A percentile compares a stretch with the other conserved stretches of the same genome.
Conservation (phyloP, 2,888 invertebrate genomes). For the Alitta virens region DNA sequence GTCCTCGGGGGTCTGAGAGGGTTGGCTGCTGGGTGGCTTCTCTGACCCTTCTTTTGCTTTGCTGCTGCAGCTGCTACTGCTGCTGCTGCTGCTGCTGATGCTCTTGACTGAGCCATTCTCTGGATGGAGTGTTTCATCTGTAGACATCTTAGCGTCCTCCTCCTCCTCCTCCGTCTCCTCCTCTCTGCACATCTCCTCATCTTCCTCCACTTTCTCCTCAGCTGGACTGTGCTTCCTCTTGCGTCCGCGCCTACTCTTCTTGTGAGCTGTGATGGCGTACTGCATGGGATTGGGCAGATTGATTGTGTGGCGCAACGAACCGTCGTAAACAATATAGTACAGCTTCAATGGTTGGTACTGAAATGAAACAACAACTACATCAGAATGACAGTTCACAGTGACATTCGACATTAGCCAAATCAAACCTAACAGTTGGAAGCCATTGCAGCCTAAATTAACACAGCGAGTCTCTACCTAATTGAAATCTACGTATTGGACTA, state of each 20-base stretch:
- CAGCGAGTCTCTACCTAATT: too few species aligned
- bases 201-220: not conserved
- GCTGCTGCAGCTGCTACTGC: not conserved
- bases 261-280: not conserved
- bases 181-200: not conserved
- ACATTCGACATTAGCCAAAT: too few species aligned
- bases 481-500: too few species aligned
- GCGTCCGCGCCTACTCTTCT: not conserved
- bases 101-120: too few species aligned
- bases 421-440: too few species aligned
- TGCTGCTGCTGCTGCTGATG: too few species aligned
- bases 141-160: not conserved
- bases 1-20: too few species aligned
- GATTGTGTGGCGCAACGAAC: slow-evolving; percentile 3
- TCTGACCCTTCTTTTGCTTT: not conserved
- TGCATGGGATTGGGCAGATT: slow-evolving; percentile 3
- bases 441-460: too few species aligned
- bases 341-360: slow-evolving; percentile 12
- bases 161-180: not conserved
- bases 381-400: too few species aligned
- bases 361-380: not conserved
- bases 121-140: too few species aligned
- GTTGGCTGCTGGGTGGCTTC: not conserved
- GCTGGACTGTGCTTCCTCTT: slow-evolving; percentile 8
- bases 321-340: slow-evolving; percentile 15